Base-by-base conservation (phyloP, 2,113 vertebrate species). In the Sialia sialis region DNA sequence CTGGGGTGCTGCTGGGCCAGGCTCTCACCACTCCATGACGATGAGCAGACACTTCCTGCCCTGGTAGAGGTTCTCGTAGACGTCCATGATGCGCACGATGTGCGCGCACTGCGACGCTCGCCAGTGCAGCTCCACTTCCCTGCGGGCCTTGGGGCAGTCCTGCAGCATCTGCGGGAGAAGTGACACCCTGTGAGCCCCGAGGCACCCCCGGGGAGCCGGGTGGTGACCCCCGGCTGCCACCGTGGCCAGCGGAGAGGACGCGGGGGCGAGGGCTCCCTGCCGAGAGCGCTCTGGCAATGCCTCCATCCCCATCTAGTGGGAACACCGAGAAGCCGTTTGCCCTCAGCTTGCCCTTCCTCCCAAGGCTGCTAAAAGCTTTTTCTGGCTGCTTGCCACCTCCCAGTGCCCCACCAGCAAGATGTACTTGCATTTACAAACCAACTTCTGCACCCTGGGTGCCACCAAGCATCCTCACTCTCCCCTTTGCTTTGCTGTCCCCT, bases 31-130 rank as follows among this genome's bases (percentile, higher is more conserved):
- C 95, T 99, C 99, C 99, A 99, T 99, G 93, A 99, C 98, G 29
- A 99, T 99, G 82, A 99, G 99, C 78, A 99, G 98, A 95, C 99
- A 99, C 92, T 99, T 99, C 84, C 97, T 98, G 17, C 98, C 95
- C 62, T 99, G 99, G 66, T 99, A 99, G 21, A 99, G 98, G 94
- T 99, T 99, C 96, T 99, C 99, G 9, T 98, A 99, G 90, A 99
- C 99, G 2, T 99, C 99, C 90, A 99, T 97, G 81, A 99, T 99
- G 59, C 98, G 98, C 36, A 99, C 99, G 12, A 99, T 99, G 97
- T 99, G 98, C 0, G 98, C 64, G 38, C 99, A 99, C 74, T 99
- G 99, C 4, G 99, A 99, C 0, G 99, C 99, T 56, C 99, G 97
- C 98, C 99, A 99, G 96, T 99, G 99, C 85, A 99, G 98, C 84